Conservation (phyloP, 2,888 invertebrate species). For the Arge pagana region DNA sequence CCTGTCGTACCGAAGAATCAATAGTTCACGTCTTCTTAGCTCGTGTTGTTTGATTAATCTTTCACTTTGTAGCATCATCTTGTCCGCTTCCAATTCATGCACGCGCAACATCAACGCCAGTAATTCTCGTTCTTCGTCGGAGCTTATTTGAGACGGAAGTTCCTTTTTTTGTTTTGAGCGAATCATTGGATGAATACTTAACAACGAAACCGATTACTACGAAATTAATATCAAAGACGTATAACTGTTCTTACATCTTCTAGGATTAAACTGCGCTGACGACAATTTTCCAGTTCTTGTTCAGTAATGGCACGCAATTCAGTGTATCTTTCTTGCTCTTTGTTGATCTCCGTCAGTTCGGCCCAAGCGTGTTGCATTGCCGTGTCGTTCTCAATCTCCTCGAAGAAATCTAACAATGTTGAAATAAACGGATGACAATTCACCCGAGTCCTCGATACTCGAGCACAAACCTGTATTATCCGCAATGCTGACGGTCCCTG, state of each 20-base stretch:
- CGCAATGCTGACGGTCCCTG: conserved; percentile 39
- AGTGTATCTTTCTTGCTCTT: conserved; percentile 82
- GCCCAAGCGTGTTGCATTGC: conserved; percentile 83
- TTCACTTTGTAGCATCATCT: conserved; percentile 88
- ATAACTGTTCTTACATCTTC: conserved; percentile 71
- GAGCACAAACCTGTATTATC: conserved; percentile 41
- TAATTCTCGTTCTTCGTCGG: conserved; percentile 89
- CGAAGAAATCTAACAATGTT: conserved; percentile 39
- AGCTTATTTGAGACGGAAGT: conserved; percentile 81
- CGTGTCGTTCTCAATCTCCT: conserved; percentile 64
- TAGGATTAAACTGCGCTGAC: conserved; percentile 76
- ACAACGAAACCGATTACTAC: no score
- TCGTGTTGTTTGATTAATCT: conserved; percentile 85
- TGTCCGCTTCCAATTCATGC: conserved; percentile 93
- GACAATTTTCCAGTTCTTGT: conserved; percentile 78
- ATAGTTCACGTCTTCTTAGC: conserved; percentile 79
- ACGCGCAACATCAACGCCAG: conserved; percentile 86
- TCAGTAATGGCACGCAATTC: conserved; percentile 77
- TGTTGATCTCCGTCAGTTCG: conserved; percentile 81
- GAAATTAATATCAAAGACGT: neutral
- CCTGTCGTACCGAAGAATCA: conserved; percentile 80
- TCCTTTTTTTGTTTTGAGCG: conserved; percentile 62
- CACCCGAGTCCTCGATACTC: neutral
- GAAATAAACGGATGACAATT: neutral
- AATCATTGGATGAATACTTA: no score